These are phyloP conservation scores for Dendroctonus valens DNA, from an alignment of 1,140 invertebrate genomes.

Conservation along the genomic window DNA sequence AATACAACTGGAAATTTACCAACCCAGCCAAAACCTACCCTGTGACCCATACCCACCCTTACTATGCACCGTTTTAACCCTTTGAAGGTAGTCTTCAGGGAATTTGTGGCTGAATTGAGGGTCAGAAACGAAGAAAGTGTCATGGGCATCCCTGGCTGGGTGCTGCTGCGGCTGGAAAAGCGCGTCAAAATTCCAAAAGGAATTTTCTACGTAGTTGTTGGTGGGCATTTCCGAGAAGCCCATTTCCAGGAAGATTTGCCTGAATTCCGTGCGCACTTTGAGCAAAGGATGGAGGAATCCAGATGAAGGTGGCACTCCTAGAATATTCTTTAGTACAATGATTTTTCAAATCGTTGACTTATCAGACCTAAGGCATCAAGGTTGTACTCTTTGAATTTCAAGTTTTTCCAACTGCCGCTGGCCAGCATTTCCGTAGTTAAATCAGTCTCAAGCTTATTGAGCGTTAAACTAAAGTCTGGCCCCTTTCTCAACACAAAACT, in stretches of 20 bases:
- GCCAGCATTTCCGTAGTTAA: slow-evolving; percentile 91
- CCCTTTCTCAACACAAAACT: slow-evolving; percentile 81
- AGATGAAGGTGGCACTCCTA: slow-evolving; percentile 61
- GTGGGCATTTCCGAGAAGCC: slow-evolving; percentile 98
- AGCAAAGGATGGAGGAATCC: slow-evolving; percentile 95
- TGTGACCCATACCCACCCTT: slow-evolving; percentile 91
- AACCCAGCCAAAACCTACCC: slow-evolving; percentile 51
- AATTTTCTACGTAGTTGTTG: slow-evolving; percentile 96
- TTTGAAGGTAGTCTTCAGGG: slow-evolving; percentile 85
- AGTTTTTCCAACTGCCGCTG: slow-evolving; percentile 85
- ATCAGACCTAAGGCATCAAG: slow-evolving; percentile 75
- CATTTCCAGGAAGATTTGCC: slow-evolving; percentile 98
- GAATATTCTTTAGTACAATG: neutral
- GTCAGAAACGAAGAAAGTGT: slow-evolving; percentile 95
- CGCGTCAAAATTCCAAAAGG: slow-evolving; percentile 99
- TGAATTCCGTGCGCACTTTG: slow-evolving; percentile 93
- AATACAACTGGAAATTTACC: neutral
- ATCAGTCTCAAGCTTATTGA: slow-evolving; percentile 92
- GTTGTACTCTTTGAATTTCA: slow-evolving; percentile 96
- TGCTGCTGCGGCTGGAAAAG: slow-evolving; percentile 99
- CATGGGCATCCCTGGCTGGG: slow-evolving; percentile 97
- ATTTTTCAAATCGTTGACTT: neutral
- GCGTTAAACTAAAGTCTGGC: slow-evolving; percentile 73
- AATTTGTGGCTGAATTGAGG: slow-evolving; percentile 73
- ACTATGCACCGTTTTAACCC: slow-evolving; percentile 89